phyloP scores from a whole-genome alignment of 1,140 invertebrate genomes.

The Drosophila pandora region DNA sequence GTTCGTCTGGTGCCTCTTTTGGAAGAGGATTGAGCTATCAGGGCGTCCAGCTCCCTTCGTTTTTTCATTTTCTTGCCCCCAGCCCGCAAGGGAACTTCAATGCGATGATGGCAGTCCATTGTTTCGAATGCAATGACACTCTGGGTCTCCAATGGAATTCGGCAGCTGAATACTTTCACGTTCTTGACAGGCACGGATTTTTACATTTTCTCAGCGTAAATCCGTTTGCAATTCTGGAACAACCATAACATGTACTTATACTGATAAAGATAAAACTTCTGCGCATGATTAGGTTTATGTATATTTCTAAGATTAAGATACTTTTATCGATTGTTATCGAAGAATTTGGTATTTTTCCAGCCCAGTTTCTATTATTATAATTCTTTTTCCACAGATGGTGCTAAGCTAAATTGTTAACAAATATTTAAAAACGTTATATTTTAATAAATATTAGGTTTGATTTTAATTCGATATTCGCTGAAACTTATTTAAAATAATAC shows the following conservation, averaged over 20 bases:
- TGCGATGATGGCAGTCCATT: constrained; percentile 81
- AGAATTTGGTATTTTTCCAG: not conserved
- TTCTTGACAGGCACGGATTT: constrained; percentile 9
- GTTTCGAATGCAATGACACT: constrained; percentile 9
- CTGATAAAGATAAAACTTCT: constrained; percentile 54
- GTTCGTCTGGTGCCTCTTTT: constrained; percentile 58
- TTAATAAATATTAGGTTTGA: no score
- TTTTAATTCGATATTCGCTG: no score
- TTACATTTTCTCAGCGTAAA: constrained; percentile 44
- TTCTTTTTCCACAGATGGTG: no score
- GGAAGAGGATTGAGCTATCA: constrained; percentile 81
- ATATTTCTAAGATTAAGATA: constrained; percentile 22
- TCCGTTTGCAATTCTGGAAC: constrained; percentile 33
- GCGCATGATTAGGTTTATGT: constrained; percentile 44
- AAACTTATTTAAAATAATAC: no score
- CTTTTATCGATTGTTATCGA: constrained; percentile 19
- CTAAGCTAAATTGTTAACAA: no score
- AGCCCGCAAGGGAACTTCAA: constrained; percentile 79
- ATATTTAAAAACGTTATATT: no score
- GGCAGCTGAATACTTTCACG: constrained; percentile 20
- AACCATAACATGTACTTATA: constrained; percentile 52
- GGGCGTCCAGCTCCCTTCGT: constrained; percentile 84
- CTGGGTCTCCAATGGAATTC: constrained; percentile 24
- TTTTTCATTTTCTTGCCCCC: constrained; percentile 85
- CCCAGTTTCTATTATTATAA: no score